Conservation (phyloP, 2,113 vertebrate species). For the Gasterosteus nipponicus region DNA sequence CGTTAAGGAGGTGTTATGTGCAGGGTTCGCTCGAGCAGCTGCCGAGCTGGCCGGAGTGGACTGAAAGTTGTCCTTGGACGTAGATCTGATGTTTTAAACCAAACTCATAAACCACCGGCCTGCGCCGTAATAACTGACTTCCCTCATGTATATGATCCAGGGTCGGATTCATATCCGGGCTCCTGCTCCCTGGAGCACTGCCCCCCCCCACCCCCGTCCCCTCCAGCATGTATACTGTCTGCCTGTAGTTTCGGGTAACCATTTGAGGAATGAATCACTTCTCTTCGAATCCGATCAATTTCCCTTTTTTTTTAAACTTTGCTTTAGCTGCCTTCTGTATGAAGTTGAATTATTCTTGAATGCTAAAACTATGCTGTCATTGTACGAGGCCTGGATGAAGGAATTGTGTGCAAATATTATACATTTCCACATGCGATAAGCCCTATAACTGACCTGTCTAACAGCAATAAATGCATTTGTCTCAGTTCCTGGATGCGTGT, state of each 20-base stretch:
- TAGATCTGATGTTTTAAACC: slow-evolving; percentile 73
- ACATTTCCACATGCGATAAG: not conserved
- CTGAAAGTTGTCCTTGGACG: slow-evolving; percentile 70
- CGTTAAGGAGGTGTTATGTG: slow-evolving; percentile 72
- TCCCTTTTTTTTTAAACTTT: slow-evolving; percentile 51
- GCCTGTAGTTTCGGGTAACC: slow-evolving; percentile 56
- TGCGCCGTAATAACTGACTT: slow-evolving; percentile 74
- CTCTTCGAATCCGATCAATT: slow-evolving; percentile 48
- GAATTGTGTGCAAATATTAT: slow-evolving; percentile 4
- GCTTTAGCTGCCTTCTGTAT: slow-evolving; percentile 14
- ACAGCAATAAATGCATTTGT: not conserved
- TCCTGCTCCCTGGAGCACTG: slow-evolving; percentile 63
- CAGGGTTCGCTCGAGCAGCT: slow-evolving; percentile 69
- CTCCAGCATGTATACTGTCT: slow-evolving; percentile 1
- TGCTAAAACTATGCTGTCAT: slow-evolving; percentile 8
- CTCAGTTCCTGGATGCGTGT: not conserved
- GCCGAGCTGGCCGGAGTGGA: slow-evolving; percentile 59
- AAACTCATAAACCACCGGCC: slow-evolving; percentile 68
- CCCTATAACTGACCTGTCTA: not conserved
- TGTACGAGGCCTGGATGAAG: not conserved
- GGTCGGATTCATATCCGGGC: slow-evolving; percentile 81
- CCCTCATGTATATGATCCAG: slow-evolving; percentile 69
- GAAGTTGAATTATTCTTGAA: slow-evolving; percentile 29
- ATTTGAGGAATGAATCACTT: slow-evolving; percentile 61
- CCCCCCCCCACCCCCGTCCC: not conserved